These are phyloP conservation scores for Colostygia pectinataria DNA, from an alignment of 2,888 invertebrate genomes.

Conservation along the genomic window DNA sequence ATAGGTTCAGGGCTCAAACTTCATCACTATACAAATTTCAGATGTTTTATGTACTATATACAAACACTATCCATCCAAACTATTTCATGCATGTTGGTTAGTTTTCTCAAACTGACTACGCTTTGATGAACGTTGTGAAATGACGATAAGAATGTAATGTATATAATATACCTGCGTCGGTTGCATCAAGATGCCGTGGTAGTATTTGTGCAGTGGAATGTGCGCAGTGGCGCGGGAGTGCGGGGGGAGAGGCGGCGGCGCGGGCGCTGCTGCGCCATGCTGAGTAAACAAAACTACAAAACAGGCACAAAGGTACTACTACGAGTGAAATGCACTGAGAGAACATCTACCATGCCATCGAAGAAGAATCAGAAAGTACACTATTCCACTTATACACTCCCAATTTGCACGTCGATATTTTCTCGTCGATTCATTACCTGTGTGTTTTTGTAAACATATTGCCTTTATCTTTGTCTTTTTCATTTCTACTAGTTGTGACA, in stretches of 20 bases:
- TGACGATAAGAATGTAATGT: constrained; percentile 36
- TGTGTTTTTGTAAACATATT: too few species aligned
- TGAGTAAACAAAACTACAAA: constrained; percentile 74
- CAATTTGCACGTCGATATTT: too few species aligned
- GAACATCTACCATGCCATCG: constrained; percentile 27
- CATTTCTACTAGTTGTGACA: too few species aligned
- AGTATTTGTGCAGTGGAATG: constrained; percentile 50
- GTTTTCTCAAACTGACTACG: too few species aligned
- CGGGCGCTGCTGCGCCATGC: constrained; percentile 54
- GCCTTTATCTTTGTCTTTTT: too few species aligned
- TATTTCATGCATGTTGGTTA: too few species aligned
- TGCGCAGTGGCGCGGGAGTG: constrained; percentile 44
- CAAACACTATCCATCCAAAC: too few species aligned
- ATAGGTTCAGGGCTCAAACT: too few species aligned
- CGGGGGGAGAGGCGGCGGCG: constrained; percentile 41
- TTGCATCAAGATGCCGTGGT: constrained; percentile 36
- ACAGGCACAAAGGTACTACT: constrained; percentile 52
- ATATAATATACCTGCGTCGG: constrained; percentile 29
- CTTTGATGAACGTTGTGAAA: constrained; percentile 28
- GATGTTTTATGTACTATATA: not conserved
- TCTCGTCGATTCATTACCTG: too few species aligned
- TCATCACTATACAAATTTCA: too few species aligned
- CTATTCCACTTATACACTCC: too few species aligned
- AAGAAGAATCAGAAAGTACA: constrained; percentile 11
- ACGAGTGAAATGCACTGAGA: constrained; percentile 53